A percentile compares a stretch with the other conserved stretches of the same genome.
phyloP scores from a whole-genome alignment of 2,113 vertebrate genomes.

The Campylomormyrus tamandua region DNA sequence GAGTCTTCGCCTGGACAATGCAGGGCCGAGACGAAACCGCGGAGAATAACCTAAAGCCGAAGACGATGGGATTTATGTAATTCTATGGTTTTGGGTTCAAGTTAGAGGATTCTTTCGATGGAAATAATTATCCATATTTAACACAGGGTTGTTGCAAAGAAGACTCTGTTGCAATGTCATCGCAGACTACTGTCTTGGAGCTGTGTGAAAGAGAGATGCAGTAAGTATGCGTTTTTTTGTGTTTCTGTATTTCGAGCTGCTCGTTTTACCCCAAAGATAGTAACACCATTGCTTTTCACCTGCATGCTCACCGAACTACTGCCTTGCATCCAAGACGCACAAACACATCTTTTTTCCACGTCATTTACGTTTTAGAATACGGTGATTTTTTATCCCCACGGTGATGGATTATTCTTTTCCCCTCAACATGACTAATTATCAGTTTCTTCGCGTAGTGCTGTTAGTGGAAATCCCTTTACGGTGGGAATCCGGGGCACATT shows the following conservation, averaged over 20 bases:
- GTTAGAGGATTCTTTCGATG: slow-evolving; percentile 34
- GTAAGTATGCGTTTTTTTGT: slow-evolving; percentile 68
- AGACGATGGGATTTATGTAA: slow-evolving; percentile 36
- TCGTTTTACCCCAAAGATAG: not conserved
- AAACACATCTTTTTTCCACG: not conserved
- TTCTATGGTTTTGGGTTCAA: slow-evolving; percentile 26
- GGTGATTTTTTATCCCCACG: not conserved
- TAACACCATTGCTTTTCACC: slow-evolving; percentile 37
- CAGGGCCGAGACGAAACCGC: slow-evolving; percentile 19
- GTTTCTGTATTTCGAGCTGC: not conserved
- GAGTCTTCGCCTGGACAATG: slow-evolving; percentile 17
- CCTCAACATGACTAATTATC: not conserved
- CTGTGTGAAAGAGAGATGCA: slow-evolving; percentile 85
- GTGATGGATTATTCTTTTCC: not conserved
- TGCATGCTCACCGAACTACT: slow-evolving; percentile 50
- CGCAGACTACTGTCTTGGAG: slow-evolving; percentile 61
- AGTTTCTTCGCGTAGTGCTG: not conserved
- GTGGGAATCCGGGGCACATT: slow-evolving; percentile 14
- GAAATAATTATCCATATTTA: slow-evolving; percentile 30
- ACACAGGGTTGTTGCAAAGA: slow-evolving; percentile 31
- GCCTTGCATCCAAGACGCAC: slow-evolving; percentile 17
- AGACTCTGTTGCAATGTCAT: slow-evolving; percentile 65
- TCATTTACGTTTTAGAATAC: not conserved
- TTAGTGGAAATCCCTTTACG: not conserved
- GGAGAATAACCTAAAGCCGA: slow-evolving; percentile 22